Evolutionary conservation across 92 coral and sea anemone genomes (phyloP).

Genomic region (Micromussa lordhowensis): DNA sequence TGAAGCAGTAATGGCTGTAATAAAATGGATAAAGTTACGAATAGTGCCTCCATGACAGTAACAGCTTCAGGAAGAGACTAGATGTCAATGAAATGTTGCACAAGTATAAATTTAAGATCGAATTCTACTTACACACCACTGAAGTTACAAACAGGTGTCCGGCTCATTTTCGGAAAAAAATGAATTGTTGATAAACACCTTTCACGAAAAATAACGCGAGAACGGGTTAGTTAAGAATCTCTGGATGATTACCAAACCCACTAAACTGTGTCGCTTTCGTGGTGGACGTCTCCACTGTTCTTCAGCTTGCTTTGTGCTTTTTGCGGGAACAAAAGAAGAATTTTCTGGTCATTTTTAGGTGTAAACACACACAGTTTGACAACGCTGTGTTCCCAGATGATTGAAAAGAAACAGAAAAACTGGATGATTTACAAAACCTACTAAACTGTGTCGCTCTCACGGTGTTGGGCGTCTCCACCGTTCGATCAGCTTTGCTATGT

Average conservation of each 20-base stretch:
- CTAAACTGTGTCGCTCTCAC: background rate
- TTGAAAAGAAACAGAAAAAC: background rate
- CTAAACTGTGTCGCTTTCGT: background rate
- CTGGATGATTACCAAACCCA: background rate
- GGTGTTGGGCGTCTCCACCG: background rate
- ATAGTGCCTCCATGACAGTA: too few species aligned
- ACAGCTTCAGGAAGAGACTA: background rate
- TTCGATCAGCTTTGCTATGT: background rate
- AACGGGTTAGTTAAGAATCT: background rate
- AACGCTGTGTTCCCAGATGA: background rate
- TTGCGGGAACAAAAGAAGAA: background rate
- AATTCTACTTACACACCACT: background rate
- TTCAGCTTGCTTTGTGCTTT: background rate
- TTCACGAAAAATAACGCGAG: background rate
- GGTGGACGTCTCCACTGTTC: background rate
- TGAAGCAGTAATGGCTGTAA: too few species aligned
- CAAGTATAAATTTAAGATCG: background rate
- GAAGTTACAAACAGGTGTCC: background rate
- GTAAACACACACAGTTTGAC: background rate
- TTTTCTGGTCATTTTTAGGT: background rate
- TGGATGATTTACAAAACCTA: background rate
- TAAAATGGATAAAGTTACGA: too few species aligned
- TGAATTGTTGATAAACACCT: background rate
- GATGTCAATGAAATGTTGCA: background rate
- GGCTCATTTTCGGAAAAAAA: background rate